A percentile compares a stretch with the other conserved stretches of the same genome.
Conservation (phyloP, 2,113 vertebrate species). For the Boleophthalmus pectinirostris region DNA sequence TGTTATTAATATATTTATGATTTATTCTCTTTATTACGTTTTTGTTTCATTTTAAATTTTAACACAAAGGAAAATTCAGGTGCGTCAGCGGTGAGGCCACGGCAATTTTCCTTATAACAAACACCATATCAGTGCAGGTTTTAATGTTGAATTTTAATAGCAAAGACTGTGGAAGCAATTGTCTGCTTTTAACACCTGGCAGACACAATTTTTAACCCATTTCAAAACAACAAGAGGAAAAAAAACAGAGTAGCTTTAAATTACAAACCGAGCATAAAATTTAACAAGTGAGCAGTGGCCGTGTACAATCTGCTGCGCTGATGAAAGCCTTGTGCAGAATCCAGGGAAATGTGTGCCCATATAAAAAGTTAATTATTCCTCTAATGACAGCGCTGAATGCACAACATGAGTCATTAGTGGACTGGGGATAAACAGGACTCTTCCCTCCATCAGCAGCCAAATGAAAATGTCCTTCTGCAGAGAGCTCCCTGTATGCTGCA, state of each 20-base stretch:
- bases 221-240: not conserved
- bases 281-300: slow-evolving; percentile 32
- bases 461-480: slow-evolving; percentile 39
- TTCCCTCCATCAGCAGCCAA: slow-evolving; percentile 3
- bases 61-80: not conserved
- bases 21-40: too few species aligned
- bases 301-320: slow-evolving; percentile 18
- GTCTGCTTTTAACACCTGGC: not conserved
- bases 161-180: not conserved
- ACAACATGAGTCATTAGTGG: slow-evolving; percentile 28
- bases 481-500: slow-evolving; percentile 35
- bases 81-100: too few species aligned
- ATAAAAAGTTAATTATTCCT: slow-evolving; percentile 19
- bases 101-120: not conserved
- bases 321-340: slow-evolving; percentile 22
- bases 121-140: not conserved
- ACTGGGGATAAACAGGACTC: slow-evolving; percentile 10
- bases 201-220: not conserved
- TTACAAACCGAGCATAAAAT: slow-evolving; percentile 42
- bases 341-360: slow-evolving; percentile 3
- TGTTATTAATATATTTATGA: too few species aligned
- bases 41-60: too few species aligned
- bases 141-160: not conserved
- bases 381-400: slow-evolving; percentile 5
- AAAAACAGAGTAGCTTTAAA: slow-evolving; percentile 42